Evolutionary conservation across 2,113 vertebrate genomes (phyloP), one percentile per base, ranked within the genome.

Genomic region (Silurus asotus): DNA sequence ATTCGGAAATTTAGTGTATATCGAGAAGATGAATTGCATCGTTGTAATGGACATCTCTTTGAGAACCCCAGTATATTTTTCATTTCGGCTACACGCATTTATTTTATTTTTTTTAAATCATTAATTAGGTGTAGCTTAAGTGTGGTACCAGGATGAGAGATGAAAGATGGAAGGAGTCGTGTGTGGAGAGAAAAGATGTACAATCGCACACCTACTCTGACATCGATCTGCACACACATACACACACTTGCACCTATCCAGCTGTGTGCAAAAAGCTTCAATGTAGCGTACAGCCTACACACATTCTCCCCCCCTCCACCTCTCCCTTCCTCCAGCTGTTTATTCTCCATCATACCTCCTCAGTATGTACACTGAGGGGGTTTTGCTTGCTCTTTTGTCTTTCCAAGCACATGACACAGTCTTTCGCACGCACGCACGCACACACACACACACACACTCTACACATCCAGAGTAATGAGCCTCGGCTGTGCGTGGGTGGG

Each of bases 201-300:
- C 58, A 72, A 61, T 77, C 74, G 51, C 76, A 84, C 80, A 64
- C 75, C 45, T 84, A 48, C 51, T 20, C 64, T 61, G 61, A 45
- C 77, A 56, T 25, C 48, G 20, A 6, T 65, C 6, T 62, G 20
- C 51, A 9, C 84, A 48, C 55, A n/a, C 67, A 0, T 69, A 14
- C 74, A 37, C 55, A 14, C 59, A 45, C 74, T 49, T 37, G 20
- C 83, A 88, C 69, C 62, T 62, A 80, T 88, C 87, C 87, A 75
- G 87, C 87, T 88, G 87, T 69, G 78, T 85, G 87, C 62, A 80
- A 85, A 88, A 88, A 58, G 78, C 56, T 81, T 88, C 59, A n/a
- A 10, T n/a, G 64, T 48, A 65, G 79, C 55, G 55, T 62, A 69
- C 23, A 82, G 70, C 62, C 81, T 51, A 89, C 61, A 58, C 61